Evolutionary conservation across 2,113 vertebrate species (phyloP), one percentile per base, ranked within the genome.

Genomic region (Tinamus guttatus): DNA sequence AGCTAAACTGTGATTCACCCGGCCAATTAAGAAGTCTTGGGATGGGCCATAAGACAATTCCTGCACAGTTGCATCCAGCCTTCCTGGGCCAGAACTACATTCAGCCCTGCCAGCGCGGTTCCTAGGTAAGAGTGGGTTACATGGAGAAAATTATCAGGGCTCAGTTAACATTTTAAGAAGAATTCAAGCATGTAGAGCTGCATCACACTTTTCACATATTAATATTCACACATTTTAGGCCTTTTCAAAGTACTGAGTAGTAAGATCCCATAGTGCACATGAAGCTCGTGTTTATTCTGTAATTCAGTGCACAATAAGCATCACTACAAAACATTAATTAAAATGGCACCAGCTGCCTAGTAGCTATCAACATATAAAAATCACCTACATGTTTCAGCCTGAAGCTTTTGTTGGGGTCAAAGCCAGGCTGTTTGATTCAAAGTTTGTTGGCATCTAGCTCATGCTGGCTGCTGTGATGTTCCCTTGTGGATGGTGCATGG

Each of bases 1-100:
- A 85, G 81, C 86, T 97, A 88, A 97, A 93, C 95, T 96, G 94
- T 96, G 95, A 95, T 96, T 94, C 95, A 96, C 90, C 73, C 92
- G 81, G 83, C 18, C 92, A 96, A 95, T 93, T 94, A 95, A 81
- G 65, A 74, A 96, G 77, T 21, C 88, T 81, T 73, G 40, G 74
- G 85, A 90, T 65, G 16, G 30, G 70, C 18, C 65, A 18, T 24
- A 47, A 71, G 24, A 92, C 19, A 86, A 81, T 81, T 36, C 65
- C 73, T 89, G 67, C 51, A 56, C 54, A 64, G 60, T 56, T 86
- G 88, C 80, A 70, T 38, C 41, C 13, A 10, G n/a, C 51, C 40
- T 86, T 93, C 52, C 52, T 59, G 54, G 36, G 22, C n/a, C 67
- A 89, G 54, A 90, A 77, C 22, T 30, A 62, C 21, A 40, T 69